Conservation (phyloP, 1,140 invertebrate genomes). For the Bombus confusus region DNA sequence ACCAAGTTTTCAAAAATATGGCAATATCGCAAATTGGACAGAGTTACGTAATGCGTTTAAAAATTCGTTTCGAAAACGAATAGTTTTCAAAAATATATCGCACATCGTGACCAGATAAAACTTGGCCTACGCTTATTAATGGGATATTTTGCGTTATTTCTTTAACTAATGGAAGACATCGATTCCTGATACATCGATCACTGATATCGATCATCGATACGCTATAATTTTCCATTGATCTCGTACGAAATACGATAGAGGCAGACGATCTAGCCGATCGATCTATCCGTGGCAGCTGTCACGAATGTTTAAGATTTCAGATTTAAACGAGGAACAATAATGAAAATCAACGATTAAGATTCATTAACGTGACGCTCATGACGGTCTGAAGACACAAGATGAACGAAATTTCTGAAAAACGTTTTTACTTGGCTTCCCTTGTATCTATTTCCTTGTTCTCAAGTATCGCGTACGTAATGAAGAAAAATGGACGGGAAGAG, state of each 20-base stretch:
- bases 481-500: slow-evolving; percentile 35
- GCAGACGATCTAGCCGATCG: not conserved
- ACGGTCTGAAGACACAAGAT: too few species aligned
- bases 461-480: slow-evolving; percentile 44
- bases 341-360: not conserved
- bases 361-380: not conserved
- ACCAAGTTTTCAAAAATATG: not conserved
- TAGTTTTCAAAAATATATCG: too few species aligned
- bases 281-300: not conserved
- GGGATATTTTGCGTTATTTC: too few species aligned
- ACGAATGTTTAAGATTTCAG: not conserved
- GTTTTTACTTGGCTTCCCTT: not conserved
- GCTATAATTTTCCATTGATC: not conserved
- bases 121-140: too few species aligned
- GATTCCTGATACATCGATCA: too few species aligned
- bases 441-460: slow-evolving; percentile 36
- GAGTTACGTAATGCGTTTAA: not conserved
- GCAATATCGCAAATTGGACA: not conserved
- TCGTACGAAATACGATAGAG: not conserved
- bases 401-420: not conserved
- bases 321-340: too few species aligned
- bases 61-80: not conserved
- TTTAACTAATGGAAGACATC: too few species aligned
- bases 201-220: too few species aligned
- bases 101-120: too few species aligned